These are phyloP conservation scores for Nineta flava DNA, from an alignment of 2,888 invertebrate species.

Conservation along the genomic window DNA sequence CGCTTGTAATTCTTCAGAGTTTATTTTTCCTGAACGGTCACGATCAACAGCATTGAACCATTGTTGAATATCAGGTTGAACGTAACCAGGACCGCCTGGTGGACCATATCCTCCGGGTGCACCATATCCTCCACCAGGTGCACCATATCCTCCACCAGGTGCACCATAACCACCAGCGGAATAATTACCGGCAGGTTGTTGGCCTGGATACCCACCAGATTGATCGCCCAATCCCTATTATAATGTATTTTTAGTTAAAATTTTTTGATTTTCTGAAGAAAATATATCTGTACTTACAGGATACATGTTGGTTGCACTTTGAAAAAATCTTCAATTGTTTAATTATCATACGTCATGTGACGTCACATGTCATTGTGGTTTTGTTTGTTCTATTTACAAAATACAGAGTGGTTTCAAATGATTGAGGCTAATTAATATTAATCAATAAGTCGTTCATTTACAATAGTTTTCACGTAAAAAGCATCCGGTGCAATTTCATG, in stretches of 20 bases:
- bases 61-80: constrained; percentile 59
- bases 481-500: too few species aligned
- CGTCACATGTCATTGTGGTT: too few species aligned
- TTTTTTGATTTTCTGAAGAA: too few species aligned
- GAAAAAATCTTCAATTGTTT: neutral
- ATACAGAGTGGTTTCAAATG: too few species aligned
- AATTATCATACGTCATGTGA: too few species aligned
- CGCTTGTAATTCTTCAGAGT: constrained; percentile 55
- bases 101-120: neutral
- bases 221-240: too few species aligned
- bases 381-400: too few species aligned
- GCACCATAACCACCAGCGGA: neutral
- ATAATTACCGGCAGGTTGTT: constrained; percentile 2
- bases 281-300: neutral
- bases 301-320: neutral
- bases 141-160: neutral
- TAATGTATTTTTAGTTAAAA: too few species aligned
- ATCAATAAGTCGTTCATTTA: too few species aligned
- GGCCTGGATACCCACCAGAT: neutral
- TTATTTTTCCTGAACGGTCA: constrained; percentile 70
- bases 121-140: neutral
- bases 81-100: constrained; percentile 24
- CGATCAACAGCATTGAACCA: constrained; percentile 76
- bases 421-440: too few species aligned
- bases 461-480: too few species aligned